Percentiles rank a stretch among this genome's conserved stretches.
Conservation (phyloP, 2,797 vertebrate species). For the Paguma larvata region DNA sequence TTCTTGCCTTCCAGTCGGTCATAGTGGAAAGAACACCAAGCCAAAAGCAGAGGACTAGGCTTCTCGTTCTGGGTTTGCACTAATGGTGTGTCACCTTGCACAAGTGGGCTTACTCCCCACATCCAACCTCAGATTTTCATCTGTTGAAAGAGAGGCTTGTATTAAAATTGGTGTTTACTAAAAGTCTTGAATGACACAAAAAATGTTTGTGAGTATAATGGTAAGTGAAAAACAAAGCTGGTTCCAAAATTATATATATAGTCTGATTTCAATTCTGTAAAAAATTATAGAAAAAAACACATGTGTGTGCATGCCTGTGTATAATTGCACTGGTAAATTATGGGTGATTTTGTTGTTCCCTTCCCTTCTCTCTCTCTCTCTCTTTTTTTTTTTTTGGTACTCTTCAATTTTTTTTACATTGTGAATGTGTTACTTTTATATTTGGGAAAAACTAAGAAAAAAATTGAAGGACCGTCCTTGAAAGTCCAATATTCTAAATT, state of each 20-base stretch:
- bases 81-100: neutral
- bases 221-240: neutral
- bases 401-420: neutral
- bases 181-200: neutral
- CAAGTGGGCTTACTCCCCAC: neutral
- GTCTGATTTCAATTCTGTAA: neutral
- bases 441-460: neutral
- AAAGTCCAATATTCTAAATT: neutral
- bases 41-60: neutral
- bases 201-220: neutral
- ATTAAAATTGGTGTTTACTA: neutral
- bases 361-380: too few relatives aligned
- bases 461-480: neutral
- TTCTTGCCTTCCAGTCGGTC: neutral
- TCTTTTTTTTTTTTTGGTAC: neutral
- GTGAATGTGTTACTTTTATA: neutral
- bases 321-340: neutral
- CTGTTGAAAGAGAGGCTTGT: neutral
- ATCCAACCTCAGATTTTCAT: neutral
- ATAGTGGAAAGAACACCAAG: neutral
- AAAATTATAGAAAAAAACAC: neutral
- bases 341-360: constrained; percentile 11
- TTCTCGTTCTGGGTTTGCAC: neutral
- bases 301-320: neutral
- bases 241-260: neutral